phyloP scores from a whole-genome alignment of 2,888 invertebrate genomes.

The Ditula angustiorana region DNA sequence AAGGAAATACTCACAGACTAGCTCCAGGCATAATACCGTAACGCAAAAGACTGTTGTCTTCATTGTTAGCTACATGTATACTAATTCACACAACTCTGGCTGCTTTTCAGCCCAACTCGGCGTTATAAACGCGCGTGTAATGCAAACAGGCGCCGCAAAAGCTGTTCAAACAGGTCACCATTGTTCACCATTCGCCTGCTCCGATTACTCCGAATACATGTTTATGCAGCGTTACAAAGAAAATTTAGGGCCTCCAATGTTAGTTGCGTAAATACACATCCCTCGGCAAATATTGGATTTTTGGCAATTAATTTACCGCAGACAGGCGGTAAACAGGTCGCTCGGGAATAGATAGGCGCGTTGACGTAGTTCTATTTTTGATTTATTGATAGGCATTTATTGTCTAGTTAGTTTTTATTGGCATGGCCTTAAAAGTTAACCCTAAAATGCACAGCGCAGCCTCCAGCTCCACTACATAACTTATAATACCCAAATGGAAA shows the following conservation, averaged over 20 bases:
- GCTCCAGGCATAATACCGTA: constrained; percentile 51
- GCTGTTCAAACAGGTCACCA: constrained; percentile 60
- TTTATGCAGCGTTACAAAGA: constrained; percentile 30
- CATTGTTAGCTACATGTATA: constrained; percentile 54
- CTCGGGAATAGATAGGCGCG: not conserved
- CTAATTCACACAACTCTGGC: constrained; percentile 56
- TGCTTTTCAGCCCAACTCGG: constrained; percentile 48
- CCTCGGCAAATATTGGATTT: constrained; percentile 25
- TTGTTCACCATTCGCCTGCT: constrained; percentile 27
- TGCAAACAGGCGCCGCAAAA: constrained; percentile 55
- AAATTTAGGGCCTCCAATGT: constrained; percentile 29
- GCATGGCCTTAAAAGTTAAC: not conserved
- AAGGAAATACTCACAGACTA: constrained; percentile 55
- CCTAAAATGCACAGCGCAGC: not conserved
- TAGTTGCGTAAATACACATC: constrained; percentile 30
- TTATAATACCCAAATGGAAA: too few relatives aligned
- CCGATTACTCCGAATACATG: constrained; percentile 35
- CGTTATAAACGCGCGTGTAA: constrained; percentile 55
- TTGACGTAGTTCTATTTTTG: constrained; percentile 20
- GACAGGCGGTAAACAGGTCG: constrained; percentile 20
- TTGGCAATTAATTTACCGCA: constrained; percentile 24
- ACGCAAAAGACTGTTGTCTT: constrained; percentile 52
- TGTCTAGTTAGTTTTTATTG: not conserved
- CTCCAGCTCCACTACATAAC: too few relatives aligned
- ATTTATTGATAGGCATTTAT: constrained; percentile 19